phyloP scores from a whole-genome alignment of 2,113 vertebrate genomes.

The Pontoporia blainvillei region DNA sequence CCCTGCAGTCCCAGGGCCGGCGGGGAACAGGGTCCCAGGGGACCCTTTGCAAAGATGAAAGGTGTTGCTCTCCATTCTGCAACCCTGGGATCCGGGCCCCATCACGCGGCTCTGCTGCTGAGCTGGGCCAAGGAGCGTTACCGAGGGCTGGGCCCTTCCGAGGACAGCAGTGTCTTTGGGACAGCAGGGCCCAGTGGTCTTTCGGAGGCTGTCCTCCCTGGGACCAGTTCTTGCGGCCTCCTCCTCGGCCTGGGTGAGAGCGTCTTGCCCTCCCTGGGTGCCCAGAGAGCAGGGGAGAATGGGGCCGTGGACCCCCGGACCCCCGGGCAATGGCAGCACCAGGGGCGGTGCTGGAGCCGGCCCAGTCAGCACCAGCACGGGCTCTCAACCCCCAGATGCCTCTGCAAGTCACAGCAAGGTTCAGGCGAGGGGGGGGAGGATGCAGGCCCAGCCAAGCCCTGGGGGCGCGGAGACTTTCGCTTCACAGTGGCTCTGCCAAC shows the following conservation, averaged over 20 bases:
- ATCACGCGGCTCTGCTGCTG: background rate
- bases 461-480: background rate
- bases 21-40: background rate
- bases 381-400: background rate
- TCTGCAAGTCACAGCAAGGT: background rate
- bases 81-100: background rate
- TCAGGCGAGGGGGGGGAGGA: background rate
- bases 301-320: rapidly evolving
- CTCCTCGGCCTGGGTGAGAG: background rate
- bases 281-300: rapidly evolving
- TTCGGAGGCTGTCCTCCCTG: rapidly evolving
- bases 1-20: background rate
- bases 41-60: background rate
- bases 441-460: slow-evolving; percentile 25
- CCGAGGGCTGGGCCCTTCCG: background rate
- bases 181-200: rapidly evolving
- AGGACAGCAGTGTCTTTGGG: background rate
- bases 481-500: background rate
- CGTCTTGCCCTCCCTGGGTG: background rate
- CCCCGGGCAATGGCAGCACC: rapidly evolving
- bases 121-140: background rate
- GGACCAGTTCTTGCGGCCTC: background rate
- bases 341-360: rapidly evolving
- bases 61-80: no score
- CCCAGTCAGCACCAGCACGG: background rate